phyloP scores from a whole-genome alignment of 2,888 invertebrate genomes.

The Idaea aversata region DNA sequence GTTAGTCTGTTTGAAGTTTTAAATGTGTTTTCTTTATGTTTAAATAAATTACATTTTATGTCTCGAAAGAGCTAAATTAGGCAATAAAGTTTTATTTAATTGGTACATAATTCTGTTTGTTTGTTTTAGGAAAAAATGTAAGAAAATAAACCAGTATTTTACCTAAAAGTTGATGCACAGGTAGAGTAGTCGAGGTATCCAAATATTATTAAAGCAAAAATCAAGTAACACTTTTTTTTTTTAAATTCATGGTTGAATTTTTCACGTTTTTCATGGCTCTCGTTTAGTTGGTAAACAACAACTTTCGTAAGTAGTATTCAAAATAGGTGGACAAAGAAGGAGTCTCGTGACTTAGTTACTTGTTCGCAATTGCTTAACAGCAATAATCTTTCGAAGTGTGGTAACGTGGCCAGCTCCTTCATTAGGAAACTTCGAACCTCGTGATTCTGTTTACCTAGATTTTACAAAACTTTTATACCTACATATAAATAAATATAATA shows the following conservation, averaged over 20 bases:
- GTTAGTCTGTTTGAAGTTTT: background rate
- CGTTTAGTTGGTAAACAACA: background rate
- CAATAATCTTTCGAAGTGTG: constrained; percentile 28
- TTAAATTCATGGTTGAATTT: background rate
- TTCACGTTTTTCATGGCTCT: background rate
- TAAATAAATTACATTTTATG: background rate
- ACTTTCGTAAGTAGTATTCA: background rate
- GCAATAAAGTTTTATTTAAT: background rate
- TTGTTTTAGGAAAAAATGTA: background rate
- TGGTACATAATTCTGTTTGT: background rate
- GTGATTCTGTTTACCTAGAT: constrained; percentile 21
- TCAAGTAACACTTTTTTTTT: too few species aligned
- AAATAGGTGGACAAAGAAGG: constrained; percentile 4
- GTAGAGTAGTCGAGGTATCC: too few species aligned
- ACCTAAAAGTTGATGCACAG: background rate
- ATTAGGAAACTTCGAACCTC: constrained; percentile 23
- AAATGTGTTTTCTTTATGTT: background rate
- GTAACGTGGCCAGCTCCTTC: constrained; percentile 22
- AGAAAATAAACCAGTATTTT: background rate
- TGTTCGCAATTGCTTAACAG: constrained; percentile 20
- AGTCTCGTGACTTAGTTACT: constrained; percentile 19
- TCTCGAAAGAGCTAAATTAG: background rate
- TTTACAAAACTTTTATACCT: constrained; percentile 12
- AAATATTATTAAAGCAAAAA: too few species aligned
- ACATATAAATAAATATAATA: too few species aligned